phyloP scores from a whole-genome alignment of 2,797 vertebrate genomes.

The Myotis pilosus region DNA sequence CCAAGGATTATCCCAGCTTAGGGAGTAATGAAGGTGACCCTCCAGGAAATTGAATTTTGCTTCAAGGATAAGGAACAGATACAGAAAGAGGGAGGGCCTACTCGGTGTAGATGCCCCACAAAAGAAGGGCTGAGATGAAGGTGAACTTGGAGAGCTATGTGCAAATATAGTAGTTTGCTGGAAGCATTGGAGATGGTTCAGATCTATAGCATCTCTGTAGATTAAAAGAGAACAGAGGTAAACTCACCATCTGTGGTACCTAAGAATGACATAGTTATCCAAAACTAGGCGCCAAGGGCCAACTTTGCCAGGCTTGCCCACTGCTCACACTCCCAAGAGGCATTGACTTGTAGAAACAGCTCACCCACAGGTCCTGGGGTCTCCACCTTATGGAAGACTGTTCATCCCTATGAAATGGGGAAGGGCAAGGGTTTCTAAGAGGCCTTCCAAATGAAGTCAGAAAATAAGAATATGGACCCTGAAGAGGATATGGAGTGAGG shows the following conservation, averaged over 20 bases:
- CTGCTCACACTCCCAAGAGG: not conserved
- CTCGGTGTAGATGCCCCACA: not conserved
- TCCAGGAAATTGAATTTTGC: slow-evolving; percentile 15
- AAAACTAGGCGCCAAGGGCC: not conserved
- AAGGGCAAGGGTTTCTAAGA: not conserved
- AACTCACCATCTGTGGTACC: not conserved
- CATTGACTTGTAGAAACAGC: not conserved
- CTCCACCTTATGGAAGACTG: not conserved
- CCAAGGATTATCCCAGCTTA: not conserved
- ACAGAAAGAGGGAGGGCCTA: not conserved
- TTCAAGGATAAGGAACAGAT: not conserved
- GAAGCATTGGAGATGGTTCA: not conserved
- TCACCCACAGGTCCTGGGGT: not conserved
- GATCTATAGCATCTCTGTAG: not conserved
- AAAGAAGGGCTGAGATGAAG: not conserved
- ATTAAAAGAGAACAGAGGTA: not conserved
- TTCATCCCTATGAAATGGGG: not conserved
- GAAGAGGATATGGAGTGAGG: not conserved
- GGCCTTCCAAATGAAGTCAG: not conserved
- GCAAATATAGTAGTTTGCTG: not conserved
- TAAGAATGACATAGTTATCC: not conserved
- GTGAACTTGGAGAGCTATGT: not conserved
- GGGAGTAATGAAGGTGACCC: not conserved
- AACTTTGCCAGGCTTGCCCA: not conserved
- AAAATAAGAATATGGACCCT: not conserved